A percentile compares a stretch with the other conserved stretches of the same genome.
Evolutionary conservation across 2,888 invertebrate genomes (phyloP).

Genomic region (Cephalotes varians): DNA sequence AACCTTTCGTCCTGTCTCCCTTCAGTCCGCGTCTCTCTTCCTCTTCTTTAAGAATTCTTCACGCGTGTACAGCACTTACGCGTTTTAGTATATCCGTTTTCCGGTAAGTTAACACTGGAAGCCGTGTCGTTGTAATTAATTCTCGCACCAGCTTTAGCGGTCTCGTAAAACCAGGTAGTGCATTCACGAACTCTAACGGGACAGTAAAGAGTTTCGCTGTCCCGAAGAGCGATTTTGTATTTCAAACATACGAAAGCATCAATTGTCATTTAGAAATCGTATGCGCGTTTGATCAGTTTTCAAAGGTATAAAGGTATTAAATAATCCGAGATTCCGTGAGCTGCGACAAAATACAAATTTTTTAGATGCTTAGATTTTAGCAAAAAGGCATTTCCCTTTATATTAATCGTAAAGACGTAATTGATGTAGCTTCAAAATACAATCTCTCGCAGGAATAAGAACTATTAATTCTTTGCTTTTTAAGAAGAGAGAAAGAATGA

Average conservation of each 20-base stretch:
- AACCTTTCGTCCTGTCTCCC: slow-evolving; percentile 60
- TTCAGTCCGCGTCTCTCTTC: slow-evolving; percentile 27
- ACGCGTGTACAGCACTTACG: slow-evolving; percentile 28
- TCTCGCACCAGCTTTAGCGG: slow-evolving; percentile 29
- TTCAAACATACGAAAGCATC: neutral
- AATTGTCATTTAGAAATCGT: neutral
- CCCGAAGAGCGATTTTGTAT: neutral
- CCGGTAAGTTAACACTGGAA: slow-evolving; percentile 30
- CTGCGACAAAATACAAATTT: neutral
- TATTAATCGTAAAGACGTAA: neutral
- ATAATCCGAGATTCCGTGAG: neutral
- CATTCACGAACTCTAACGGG: neutral
- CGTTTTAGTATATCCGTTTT: slow-evolving; percentile 25
- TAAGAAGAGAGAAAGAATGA: too few species aligned
- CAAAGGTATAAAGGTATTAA: neutral
- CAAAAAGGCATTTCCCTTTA: neutral
- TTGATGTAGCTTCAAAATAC: neutral
- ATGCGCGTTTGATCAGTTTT: neutral
- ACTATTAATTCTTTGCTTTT: neutral
- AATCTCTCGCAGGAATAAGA: neutral
- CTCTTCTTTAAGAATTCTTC: slow-evolving; percentile 35
- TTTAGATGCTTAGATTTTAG: neutral
- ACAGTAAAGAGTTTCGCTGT: neutral
- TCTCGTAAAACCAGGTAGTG: neutral
- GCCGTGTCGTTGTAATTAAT: slow-evolving; percentile 42